phyloP scores from a whole-genome alignment of 2,113 vertebrate species.

The Orthonyx spaldingii region DNA sequence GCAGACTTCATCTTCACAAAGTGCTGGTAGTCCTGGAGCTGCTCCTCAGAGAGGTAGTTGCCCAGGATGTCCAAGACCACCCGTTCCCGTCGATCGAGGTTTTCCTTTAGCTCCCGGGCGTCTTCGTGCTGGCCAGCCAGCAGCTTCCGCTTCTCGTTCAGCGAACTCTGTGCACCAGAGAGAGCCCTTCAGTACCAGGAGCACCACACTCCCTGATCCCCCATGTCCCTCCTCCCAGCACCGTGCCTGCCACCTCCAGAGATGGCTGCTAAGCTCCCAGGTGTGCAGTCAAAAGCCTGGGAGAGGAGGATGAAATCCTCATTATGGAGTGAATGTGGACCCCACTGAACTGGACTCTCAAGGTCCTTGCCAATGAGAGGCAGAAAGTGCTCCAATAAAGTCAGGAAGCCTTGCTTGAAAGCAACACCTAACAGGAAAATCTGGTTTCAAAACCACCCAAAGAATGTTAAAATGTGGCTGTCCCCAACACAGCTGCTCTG shows the following conservation, averaged over 20 bases:
- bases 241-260: not conserved
- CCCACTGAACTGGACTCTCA: not conserved
- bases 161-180: constrained; percentile 74
- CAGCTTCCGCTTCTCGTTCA: constrained; percentile 84
- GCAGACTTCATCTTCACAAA: constrained; percentile 89
- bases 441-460: not conserved
- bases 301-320: not conserved
- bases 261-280: not conserved
- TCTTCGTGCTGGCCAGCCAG: constrained; percentile 90
- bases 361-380: not conserved
- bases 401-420: not conserved
- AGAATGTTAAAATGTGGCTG: not conserved
- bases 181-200: not conserved
- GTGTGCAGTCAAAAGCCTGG: not conserved
- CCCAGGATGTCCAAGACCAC: constrained; percentile 85
- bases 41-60: constrained; percentile 75
- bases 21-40: constrained; percentile 85
- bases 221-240: not conserved
- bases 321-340: fast-evolving
- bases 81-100: constrained; percentile 87
- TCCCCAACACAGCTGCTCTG: not conserved
- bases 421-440: not conserved
- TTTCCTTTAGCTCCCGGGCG: constrained; percentile 93
- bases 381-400: not conserved
- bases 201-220: not conserved